A percentile compares a stretch with the other conserved stretches of the same genome.
These are phyloP conservation scores for Phrynocephalus forsythii DNA, from an alignment of 2,797 vertebrate species.

Conservation along the genomic window DNA sequence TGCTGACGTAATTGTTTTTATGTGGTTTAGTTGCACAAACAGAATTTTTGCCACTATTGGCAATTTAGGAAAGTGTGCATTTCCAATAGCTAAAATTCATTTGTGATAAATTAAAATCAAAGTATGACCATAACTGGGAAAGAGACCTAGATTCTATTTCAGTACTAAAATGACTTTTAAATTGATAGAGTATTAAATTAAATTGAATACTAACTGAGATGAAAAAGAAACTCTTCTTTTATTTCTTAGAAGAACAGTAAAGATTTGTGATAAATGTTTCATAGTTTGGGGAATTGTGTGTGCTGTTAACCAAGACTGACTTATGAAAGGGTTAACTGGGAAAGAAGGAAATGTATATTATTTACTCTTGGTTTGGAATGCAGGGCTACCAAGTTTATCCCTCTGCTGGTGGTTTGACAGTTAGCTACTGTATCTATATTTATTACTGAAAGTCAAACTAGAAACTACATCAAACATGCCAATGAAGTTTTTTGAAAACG, in stretches of 20 bases:
- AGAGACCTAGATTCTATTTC: background rate
- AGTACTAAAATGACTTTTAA: slow-evolving; percentile 18
- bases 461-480: background rate
- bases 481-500: background rate
- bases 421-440: background rate
- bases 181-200: slow-evolving; percentile 51
- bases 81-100: slow-evolving; percentile 46
- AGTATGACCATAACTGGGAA: slow-evolving; percentile 1
- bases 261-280: background rate
- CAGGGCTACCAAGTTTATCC: background rate
- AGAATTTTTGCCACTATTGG: background rate
- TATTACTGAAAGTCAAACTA: background rate
- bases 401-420: background rate
- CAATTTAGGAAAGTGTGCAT: slow-evolving; percentile 30
- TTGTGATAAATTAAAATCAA: slow-evolving; percentile 39
- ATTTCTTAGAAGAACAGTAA: background rate
- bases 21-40: too few relatives aligned
- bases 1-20: too few relatives aligned
- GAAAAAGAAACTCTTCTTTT: background rate
- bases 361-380: background rate
- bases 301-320: background rate
- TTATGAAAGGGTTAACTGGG: background rate
- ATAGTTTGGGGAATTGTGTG: background rate
- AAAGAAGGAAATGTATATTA: background rate
- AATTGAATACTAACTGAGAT: background rate